A percentile compares a stretch with the other conserved stretches of the same genome.
These are phyloP conservation scores for Galaxea fascicularis DNA, from an alignment of 92 coral and sea anemone species.

Conservation along the genomic window DNA sequence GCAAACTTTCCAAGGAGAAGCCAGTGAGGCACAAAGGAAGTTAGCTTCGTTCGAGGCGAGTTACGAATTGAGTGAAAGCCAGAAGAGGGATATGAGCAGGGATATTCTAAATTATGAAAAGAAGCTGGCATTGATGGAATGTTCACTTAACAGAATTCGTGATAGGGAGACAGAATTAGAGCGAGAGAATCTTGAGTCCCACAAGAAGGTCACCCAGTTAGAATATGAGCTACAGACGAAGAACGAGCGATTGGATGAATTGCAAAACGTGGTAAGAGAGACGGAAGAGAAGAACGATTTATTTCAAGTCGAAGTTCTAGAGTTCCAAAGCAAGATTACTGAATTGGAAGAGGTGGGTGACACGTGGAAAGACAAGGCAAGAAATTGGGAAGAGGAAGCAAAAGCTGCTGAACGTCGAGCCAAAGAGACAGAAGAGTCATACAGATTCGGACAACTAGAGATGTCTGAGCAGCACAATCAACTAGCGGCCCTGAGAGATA, in stretches of 20 bases:
- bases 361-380: constrained; percentile 72
- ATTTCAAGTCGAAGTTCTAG: constrained; percentile 69
- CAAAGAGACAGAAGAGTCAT: constrained; percentile 38
- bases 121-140: constrained; percentile 67
- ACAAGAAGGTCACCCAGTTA: constrained; percentile 72
- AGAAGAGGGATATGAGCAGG: constrained; percentile 69
- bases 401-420: constrained; percentile 50
- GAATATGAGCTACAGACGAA: constrained; percentile 75
- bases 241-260: constrained; percentile 55
- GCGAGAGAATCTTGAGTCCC: constrained; percentile 69
- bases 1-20: constrained; percentile 52
- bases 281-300: constrained; percentile 64
- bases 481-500: constrained; percentile 43
- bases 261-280: constrained; percentile 41
- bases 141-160: constrained; percentile 62
- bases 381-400: constrained; percentile 65
- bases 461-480: constrained; percentile 45
- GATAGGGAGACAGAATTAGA: constrained; percentile 76
- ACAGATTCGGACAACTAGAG: constrained; percentile 30
- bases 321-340: constrained; percentile 67
- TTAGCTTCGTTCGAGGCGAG: constrained; percentile 77
- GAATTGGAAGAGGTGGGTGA: constrained; percentile 77
- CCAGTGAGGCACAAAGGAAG: constrained; percentile 61
- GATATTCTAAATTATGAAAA: constrained; percentile 72
- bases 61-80: constrained; percentile 70